These are phyloP conservation scores for Plecturocebus donacophilus DNA, from an alignment of 2,113 vertebrate genomes.

Conservation along the genomic window DNA sequence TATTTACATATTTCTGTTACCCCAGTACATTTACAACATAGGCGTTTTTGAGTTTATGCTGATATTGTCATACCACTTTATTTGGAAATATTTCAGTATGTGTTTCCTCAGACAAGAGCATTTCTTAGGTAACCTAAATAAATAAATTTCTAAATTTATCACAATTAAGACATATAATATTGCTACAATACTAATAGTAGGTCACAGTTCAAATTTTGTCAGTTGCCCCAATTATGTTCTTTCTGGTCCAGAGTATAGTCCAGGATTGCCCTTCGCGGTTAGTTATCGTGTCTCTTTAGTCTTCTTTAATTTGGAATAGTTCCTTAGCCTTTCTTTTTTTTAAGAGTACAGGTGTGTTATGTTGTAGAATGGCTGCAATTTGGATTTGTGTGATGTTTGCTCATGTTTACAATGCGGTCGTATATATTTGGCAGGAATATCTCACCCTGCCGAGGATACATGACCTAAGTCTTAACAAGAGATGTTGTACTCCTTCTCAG, in stretches of 20 bases:
- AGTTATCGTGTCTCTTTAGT: neutral
- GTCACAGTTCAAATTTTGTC: neutral
- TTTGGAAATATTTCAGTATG: neutral
- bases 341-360: neutral
- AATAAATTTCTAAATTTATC: neutral
- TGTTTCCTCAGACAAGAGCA: neutral
- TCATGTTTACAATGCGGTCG: neutral
- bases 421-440: neutral
- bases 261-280: neutral
- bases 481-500: neutral
- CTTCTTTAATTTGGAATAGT: neutral
- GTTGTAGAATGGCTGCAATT: neutral
- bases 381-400: neutral
- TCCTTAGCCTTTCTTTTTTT: slow-evolving; percentile 13
- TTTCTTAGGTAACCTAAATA: neutral
- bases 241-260: neutral
- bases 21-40: neutral
- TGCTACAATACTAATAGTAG: neutral
- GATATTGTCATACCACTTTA: neutral
- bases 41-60: neutral
- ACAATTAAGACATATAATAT: neutral
- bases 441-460: neutral
- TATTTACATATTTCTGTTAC: neutral
- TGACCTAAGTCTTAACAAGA: neutral
- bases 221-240: neutral